A percentile compares a stretch with the other conserved stretches of the same genome.
Evolutionary conservation across 2,888 invertebrate genomes (phyloP).

Genomic region (Hydrotaea diabolus): DNA sequence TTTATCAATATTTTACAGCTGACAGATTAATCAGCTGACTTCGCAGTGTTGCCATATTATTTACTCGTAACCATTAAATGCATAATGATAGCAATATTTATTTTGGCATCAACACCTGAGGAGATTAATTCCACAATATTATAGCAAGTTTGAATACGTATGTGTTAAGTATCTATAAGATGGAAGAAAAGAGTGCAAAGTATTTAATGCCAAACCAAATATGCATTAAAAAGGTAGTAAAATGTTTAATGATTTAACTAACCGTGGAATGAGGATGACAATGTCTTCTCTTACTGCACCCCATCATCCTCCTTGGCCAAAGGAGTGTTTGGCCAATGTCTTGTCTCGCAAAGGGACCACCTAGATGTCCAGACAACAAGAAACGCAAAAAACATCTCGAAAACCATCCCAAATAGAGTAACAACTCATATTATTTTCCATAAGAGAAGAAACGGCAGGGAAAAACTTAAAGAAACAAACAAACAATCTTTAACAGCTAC

Average conservation of each 20-base stretch:
- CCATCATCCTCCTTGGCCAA: constrained; percentile 19
- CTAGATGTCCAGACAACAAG: constrained; percentile 50
- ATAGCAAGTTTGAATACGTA: too few relatives aligned
- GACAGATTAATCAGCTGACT: too few relatives aligned
- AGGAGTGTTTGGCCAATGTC: constrained; percentile 42
- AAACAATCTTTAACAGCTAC: constrained; percentile 16
- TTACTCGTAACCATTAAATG: too few relatives aligned
- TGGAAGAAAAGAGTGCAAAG: not conserved
- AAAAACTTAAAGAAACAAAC: not conserved
- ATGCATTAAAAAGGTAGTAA: not conserved
- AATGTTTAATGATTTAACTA: constrained; percentile 9
- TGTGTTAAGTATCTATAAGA: too few relatives aligned
- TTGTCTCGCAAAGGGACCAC: constrained; percentile 55
- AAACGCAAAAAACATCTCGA: too few relatives aligned
- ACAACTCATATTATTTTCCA: constrained; percentile 4
- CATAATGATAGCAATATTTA: too few relatives aligned
- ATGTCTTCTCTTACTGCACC: not conserved
- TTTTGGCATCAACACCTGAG: too few relatives aligned
- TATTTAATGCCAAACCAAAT: constrained; percentile 19
- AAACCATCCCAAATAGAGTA: constrained; percentile 9
- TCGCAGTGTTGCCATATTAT: too few relatives aligned
- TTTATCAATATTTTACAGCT: too few relatives aligned
- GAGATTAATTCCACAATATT: too few relatives aligned
- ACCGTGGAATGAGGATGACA: not conserved
- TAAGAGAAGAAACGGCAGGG: not conserved